Evolutionary conservation across 2,113 vertebrate species (phyloP), one percentile per base, ranked within the genome.

Genomic region (Uropsilus gracilis): DNA sequence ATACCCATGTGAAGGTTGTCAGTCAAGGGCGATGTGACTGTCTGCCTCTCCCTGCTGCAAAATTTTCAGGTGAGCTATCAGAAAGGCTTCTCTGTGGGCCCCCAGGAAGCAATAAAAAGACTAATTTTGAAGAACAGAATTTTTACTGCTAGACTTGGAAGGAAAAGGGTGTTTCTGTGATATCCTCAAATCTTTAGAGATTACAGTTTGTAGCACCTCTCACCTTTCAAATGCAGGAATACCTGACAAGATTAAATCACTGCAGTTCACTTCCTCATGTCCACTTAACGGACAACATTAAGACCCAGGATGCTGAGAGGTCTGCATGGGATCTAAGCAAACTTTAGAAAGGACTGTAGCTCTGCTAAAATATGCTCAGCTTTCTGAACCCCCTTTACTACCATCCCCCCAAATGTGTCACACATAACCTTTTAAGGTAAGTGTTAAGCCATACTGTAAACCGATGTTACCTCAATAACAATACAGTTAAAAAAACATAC

Each of bases 11-110:
- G 94, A 96, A 97, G 95, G 97, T 90, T 96, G 91, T 89, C 97
- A 94, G 72, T 96, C 97, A 97, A 97, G 91, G 95, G 86, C 94
- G 94, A 34, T 34, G 86, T 68, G 72, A 34, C 89, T 94, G 89
- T 72, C 85, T 75, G 63, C 68, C 76, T 92, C 83, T 89, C 80
- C 50, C n/a, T 75, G 44, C 48, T 71, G 68, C 61, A 72, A 90
- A 55, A 84, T 32, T 44, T 66, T 76, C 86, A 89, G 76, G 53
- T 75, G 48, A 53, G 57, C 1, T 4, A 66, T 61, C 53, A 82
- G 64, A 59, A 77, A 57, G 39, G 11, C 3, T 28, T 89, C 83
- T 86, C 64, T 12, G 11, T 16, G 44, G 64, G 32, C 5, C 57
- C 76, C 81, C n/a, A 63, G 69, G 80, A 94, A 86, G 92, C 90